A percentile compares a stretch with the other conserved stretches of the same genome.
Evolutionary conservation across 2,888 invertebrate species (phyloP).

Genomic region (Sylvicola cinctus): DNA sequence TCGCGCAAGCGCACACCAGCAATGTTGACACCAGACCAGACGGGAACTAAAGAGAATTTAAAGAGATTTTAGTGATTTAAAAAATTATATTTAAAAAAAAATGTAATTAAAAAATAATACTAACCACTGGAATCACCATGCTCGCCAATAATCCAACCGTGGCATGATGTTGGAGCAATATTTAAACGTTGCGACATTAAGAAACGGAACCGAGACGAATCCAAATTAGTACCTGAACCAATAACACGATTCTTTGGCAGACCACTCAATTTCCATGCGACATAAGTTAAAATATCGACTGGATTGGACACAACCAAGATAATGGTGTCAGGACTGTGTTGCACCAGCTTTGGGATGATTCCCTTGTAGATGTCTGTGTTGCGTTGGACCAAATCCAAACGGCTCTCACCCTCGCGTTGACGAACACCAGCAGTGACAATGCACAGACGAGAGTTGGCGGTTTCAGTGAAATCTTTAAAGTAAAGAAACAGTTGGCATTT

Average conservation of each 20-base stretch:
- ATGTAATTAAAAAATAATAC: conserved; percentile 7
- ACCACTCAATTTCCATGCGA: conserved; percentile 87
- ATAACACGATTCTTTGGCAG: conserved; percentile 71
- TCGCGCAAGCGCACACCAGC: conserved; percentile 71
- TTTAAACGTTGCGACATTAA: conserved; percentile 62
- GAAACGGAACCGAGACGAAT: conserved; percentile 80
- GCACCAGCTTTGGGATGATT: conserved; percentile 48
- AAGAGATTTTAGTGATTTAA: neutral
- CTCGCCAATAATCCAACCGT: conserved; percentile 88
- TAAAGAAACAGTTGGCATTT: neutral
- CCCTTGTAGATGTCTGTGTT: conserved; percentile 76
- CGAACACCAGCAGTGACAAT: conserved; percentile 82
- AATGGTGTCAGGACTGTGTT: conserved; percentile 67
- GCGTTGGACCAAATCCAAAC: conserved; percentile 72
- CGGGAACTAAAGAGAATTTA: conserved; percentile 40
- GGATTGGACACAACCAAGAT: conserved; percentile 81
- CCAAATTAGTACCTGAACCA: conserved; percentile 84
- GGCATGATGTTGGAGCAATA: conserved; percentile 65
- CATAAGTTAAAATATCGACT: conserved; percentile 80
- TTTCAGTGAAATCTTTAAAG: conserved; percentile 43
- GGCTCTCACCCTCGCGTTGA: conserved; percentile 72
- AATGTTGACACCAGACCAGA: conserved; percentile 87
- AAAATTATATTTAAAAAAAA: neutral
- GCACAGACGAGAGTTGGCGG: conserved; percentile 64
- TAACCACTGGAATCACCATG: conserved; percentile 77